These are phyloP conservation scores for Plebejus anna DNA, from an alignment of 2,888 invertebrate genomes.

Conservation along the genomic window DNA sequence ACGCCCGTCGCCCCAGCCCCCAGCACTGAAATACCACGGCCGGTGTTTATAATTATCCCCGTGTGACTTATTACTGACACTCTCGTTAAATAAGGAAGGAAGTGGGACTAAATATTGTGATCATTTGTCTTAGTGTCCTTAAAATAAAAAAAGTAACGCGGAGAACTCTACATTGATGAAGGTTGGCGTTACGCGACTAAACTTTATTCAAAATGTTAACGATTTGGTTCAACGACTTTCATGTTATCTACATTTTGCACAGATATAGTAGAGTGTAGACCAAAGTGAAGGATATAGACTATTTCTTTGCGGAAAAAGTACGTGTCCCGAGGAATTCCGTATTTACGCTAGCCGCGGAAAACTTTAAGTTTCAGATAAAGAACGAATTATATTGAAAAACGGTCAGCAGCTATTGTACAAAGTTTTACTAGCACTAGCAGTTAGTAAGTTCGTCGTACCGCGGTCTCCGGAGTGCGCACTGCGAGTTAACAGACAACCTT, in stretches of 20 bases:
- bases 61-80: not conserved
- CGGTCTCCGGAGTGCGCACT: not conserved
- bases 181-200: too few relatives aligned
- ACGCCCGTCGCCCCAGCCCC: not conserved
- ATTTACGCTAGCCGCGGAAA: too few relatives aligned
- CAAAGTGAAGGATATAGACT: too few relatives aligned
- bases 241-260: too few relatives aligned
- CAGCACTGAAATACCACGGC: not conserved
- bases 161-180: not conserved
- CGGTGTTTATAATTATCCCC: constrained; percentile 8
- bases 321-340: too few relatives aligned
- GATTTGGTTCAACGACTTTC: too few relatives aligned
- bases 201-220: too few relatives aligned
- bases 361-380: too few relatives aligned
- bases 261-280: too few relatives aligned
- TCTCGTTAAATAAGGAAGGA: not conserved
- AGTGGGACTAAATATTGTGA: not conserved
- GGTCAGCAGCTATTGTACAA: not conserved
- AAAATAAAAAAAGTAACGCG: not conserved
- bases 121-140: not conserved
- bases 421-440: not conserved
- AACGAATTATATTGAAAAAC: not conserved
- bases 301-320: too few relatives aligned
- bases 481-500: not conserved
- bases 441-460: not conserved